Percentiles rank a stretch among this genome's conserved stretches.
Conservation (phyloP, 2,113 vertebrate species). For the Channa argus region DNA sequence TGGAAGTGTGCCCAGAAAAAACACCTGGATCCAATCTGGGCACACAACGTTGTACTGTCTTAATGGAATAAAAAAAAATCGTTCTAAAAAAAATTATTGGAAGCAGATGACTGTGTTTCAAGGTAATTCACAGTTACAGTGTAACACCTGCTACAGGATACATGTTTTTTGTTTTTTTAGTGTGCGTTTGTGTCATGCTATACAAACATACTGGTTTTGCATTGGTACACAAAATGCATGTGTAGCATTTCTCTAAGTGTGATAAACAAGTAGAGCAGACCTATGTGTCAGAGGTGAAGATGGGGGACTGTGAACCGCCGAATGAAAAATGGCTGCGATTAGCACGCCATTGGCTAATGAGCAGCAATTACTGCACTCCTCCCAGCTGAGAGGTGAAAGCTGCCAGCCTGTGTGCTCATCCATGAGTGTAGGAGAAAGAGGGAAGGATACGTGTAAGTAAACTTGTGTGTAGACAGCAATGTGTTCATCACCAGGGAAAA, state of each 20-base stretch:
- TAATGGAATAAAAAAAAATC: background rate
- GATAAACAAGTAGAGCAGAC: slow-evolving; percentile 50
- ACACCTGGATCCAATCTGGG: background rate
- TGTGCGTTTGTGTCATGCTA: background rate
- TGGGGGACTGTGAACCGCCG: slow-evolving; percentile 60
- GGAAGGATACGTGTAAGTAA: slow-evolving; percentile 14
- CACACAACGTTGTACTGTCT: background rate
- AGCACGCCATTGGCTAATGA: slow-evolving; percentile 76
- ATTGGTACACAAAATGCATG: slow-evolving; percentile 8
- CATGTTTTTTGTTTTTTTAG: no score
- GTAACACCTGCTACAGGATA: no score
- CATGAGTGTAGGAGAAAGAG: slow-evolving; percentile 21
- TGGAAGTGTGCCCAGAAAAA: background rate
- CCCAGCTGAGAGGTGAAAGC: slow-evolving; percentile 48
- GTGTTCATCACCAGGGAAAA: slow-evolving; percentile 25
- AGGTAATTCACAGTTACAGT: background rate
- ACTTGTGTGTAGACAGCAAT: slow-evolving; percentile 16
- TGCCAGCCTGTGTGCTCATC: slow-evolving; percentile 23
- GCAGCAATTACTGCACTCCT: slow-evolving; percentile 81
- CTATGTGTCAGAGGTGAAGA: slow-evolving; percentile 61
- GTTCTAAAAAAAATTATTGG: background rate
- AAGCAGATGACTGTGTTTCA: background rate
- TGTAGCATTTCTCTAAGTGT: slow-evolving; percentile 12
- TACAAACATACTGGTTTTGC: slow-evolving; percentile 30
- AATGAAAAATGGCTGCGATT: slow-evolving; percentile 83